Evolutionary conservation across 2,113 vertebrate genomes (phyloP).

Genomic region (Monarcha castaneiventris): DNA sequence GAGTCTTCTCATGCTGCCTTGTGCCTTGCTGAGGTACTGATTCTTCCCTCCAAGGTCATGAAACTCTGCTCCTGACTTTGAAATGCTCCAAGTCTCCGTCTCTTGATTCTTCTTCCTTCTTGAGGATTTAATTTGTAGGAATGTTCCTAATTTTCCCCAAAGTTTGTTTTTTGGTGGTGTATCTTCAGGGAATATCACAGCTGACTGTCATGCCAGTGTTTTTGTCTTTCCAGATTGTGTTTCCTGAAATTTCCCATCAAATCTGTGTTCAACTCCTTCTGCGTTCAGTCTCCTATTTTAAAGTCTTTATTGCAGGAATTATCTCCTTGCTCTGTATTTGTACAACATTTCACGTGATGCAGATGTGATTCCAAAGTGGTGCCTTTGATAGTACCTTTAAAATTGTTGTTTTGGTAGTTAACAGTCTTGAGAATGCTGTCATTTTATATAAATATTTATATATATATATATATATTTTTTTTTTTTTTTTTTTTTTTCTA

Average conservation of each 20-base stretch:
- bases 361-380: neutral
- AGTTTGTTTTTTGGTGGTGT: neutral
- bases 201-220: neutral
- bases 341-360: neutral
- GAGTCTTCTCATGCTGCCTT: neutral
- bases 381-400: neutral
- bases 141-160: neutral
- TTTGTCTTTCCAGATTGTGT: neutral
- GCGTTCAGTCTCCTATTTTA: neutral
- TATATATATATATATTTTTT: too few species aligned
- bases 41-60: neutral
- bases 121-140: neutral
- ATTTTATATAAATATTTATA: neutral
- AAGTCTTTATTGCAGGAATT: neutral
- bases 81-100: neutral
- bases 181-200: neutral
- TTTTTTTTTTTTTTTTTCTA: too few species aligned
- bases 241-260: neutral
- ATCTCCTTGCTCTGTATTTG: neutral
- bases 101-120: neutral
- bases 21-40: neutral
- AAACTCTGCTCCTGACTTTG: neutral
- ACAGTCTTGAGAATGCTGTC: neutral
- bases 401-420: neutral
- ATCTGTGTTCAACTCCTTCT: neutral